phyloP scores from a whole-genome alignment of 2,888 invertebrate species.

The Dorcus hopei region DNA sequence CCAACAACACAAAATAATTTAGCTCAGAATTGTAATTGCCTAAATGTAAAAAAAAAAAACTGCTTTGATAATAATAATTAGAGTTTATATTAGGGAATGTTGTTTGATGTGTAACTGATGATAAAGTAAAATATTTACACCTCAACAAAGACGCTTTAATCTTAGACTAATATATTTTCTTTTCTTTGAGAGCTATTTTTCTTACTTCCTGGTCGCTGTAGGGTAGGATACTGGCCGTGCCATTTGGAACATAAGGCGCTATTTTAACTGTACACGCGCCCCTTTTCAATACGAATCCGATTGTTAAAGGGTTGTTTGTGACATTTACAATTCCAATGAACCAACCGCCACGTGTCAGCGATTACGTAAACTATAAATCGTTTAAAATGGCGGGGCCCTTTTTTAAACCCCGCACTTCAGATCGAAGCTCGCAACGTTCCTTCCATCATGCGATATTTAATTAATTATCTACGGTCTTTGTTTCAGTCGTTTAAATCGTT shows the following conservation, averaged over 20 bases:
- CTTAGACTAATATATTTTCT: slow-evolving; percentile 2
- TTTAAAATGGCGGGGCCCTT: slow-evolving; percentile 35
- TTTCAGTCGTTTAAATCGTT: too few species aligned
- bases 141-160: neutral
- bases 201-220: slow-evolving; percentile 5
- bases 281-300: slow-evolving; percentile 39
- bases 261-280: slow-evolving; percentile 31
- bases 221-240: slow-evolving; percentile 12
- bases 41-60: too few species aligned
- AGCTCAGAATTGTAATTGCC: too few species aligned
- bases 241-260: slow-evolving; percentile 17
- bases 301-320: slow-evolving; percentile 40
- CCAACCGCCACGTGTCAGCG: slow-evolving; percentile 44
- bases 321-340: slow-evolving; percentile 44
- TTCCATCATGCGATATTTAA: too few species aligned
- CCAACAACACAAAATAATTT: too few species aligned
- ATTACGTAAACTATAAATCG: slow-evolving; percentile 39
- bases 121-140: neutral
- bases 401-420: too few species aligned
- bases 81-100: too few species aligned
- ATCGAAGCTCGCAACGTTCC: too few species aligned
- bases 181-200: neutral
- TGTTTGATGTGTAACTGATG: too few species aligned
- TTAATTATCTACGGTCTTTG: too few species aligned
- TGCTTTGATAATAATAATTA: too few species aligned